Evolutionary conservation across 2,888 invertebrate species (phyloP).

Genomic region (Agrotis puta): DNA sequence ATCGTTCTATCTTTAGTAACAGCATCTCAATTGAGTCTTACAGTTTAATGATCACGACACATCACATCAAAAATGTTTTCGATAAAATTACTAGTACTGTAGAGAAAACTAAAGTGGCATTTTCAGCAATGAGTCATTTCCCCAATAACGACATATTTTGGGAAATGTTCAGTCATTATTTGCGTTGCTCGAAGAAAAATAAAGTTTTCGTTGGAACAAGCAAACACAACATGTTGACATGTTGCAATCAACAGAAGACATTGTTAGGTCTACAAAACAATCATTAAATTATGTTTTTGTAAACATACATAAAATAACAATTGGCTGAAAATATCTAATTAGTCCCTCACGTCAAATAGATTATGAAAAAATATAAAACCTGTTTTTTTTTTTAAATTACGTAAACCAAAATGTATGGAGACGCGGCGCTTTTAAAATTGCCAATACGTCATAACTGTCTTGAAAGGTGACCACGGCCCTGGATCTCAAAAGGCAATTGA

Average conservation of each 20-base stretch:
- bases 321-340: too few relatives aligned
- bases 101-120: not conserved
- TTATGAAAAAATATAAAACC: too few relatives aligned
- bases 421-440: too few relatives aligned
- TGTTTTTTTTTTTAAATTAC: too few relatives aligned
- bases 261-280: not conserved
- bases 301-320: not conserved
- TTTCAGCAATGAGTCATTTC: not conserved
- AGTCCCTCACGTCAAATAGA: too few relatives aligned
- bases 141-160: conserved; percentile 9
- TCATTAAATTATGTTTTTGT: not conserved
- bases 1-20: too few relatives aligned
- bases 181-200: conserved; percentile 18
- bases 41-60: too few relatives aligned
- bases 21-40: too few relatives aligned
- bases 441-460: too few relatives aligned
- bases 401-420: too few relatives aligned
- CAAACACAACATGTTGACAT: conserved; percentile 6
- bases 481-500: too few relatives aligned
- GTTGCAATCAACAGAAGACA: conserved; percentile 3
- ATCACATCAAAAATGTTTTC: not conserved
- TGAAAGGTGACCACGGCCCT: too few relatives aligned
- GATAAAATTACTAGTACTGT: not conserved
- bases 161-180: conserved; percentile 6
- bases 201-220: conserved; percentile 2